Conservation (phyloP, 2,888 invertebrate genomes). For the Heliconius erato region DNA sequence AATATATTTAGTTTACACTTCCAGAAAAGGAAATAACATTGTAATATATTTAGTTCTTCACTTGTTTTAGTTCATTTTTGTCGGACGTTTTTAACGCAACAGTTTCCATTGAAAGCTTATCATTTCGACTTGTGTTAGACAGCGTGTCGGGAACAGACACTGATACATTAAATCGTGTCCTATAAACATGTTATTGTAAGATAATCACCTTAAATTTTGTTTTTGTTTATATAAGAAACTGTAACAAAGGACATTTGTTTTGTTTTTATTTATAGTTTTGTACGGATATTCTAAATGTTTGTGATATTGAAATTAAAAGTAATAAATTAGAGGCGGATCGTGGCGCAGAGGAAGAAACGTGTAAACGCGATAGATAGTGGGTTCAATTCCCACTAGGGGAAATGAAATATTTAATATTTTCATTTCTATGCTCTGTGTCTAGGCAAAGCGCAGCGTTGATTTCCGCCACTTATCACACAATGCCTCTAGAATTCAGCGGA, state of each 20-base stretch:
- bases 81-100: not conserved
- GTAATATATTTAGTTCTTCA: not conserved
- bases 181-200: slow-evolving; percentile 21
- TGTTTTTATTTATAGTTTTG: not conserved
- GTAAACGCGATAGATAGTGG: no score
- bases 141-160: slow-evolving; percentile 17
- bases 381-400: no score
- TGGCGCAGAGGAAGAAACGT: not conserved
- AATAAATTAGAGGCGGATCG: not conserved
- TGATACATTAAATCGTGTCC: slow-evolving; percentile 22
- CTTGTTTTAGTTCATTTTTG: not conserved
- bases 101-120: slow-evolving; percentile 18
- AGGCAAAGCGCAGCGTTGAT: no score
- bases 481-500: no score
- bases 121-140: slow-evolving; percentile 23
- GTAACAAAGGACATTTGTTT: not conserved
- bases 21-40: no score
- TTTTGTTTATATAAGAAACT: not conserved
- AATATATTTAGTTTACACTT: no score
- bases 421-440: no score
- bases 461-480: no score
- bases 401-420: no score
- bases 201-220: not conserved
- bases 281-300: not conserved
- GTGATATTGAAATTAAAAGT: no score